These are phyloP conservation scores for Liposcelis brunnea DNA, from an alignment of 2,888 invertebrate species.

Conservation along the genomic window DNA sequence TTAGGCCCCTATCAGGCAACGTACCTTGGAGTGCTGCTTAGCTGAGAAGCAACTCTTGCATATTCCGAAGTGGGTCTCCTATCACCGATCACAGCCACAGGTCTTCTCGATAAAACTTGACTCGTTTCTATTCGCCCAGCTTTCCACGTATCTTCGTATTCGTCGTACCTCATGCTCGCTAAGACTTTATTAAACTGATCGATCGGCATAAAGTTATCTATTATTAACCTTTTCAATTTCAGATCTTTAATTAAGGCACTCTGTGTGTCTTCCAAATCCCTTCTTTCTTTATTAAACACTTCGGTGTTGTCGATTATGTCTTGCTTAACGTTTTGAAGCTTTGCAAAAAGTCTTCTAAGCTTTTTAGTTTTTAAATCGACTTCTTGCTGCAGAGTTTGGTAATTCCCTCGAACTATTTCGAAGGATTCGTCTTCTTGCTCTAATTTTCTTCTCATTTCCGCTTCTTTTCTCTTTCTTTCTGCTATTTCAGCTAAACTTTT, in stretches of 20 bases:
- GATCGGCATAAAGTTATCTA: slow-evolving; percentile 77
- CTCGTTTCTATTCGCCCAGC: slow-evolving; percentile 26
- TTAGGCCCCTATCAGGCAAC: too few relatives aligned
- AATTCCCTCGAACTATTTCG: slow-evolving; percentile 76
- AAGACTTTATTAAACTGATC: slow-evolving; percentile 61
- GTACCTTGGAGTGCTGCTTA: slow-evolving; percentile 30
- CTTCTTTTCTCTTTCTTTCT: slow-evolving; percentile 46
- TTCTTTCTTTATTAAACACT: slow-evolving; percentile 78
- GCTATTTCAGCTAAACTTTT: slow-evolving; percentile 73
- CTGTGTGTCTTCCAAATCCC: slow-evolving; percentile 80
- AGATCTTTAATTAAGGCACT: slow-evolving; percentile 82
- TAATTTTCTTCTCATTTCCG: slow-evolving; percentile 87
- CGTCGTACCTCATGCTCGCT: slow-evolving; percentile 58
- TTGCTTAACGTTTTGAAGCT: slow-evolving; percentile 44
- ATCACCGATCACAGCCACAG: slow-evolving; percentile 20
- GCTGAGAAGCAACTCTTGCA: slow-evolving; percentile 33
- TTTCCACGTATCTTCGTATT: slow-evolving; percentile 64
- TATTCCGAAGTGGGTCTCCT: slow-evolving; percentile 34
- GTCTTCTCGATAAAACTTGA: slow-evolving; percentile 28
- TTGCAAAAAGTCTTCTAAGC: slow-evolving; percentile 74
- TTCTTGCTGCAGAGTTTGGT: slow-evolving; percentile 83
- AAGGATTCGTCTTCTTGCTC: slow-evolving; percentile 90
- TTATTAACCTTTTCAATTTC: slow-evolving; percentile 71
- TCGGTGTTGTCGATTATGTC: slow-evolving; percentile 69
- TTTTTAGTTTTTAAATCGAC: slow-evolving; percentile 93